phyloP scores from a whole-genome alignment of 2,888 invertebrate species.

The Dicranocentrus wangi region DNA sequence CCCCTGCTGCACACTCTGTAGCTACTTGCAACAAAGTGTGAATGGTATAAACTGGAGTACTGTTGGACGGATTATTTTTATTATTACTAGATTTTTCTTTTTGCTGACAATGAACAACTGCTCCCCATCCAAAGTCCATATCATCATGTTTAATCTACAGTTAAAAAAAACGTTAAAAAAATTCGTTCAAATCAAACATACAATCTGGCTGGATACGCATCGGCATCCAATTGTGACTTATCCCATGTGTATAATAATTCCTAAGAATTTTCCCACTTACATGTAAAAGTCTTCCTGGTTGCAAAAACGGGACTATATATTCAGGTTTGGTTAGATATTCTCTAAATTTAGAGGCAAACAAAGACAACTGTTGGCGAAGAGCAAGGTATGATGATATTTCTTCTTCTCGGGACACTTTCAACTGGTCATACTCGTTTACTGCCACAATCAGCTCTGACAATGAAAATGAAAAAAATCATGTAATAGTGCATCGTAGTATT shows the following conservation, averaged over 20 bases:
- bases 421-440: conserved; percentile 80
- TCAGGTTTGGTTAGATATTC: conserved; percentile 88
- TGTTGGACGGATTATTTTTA: conserved; percentile 73
- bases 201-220: too few species aligned
- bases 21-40: conserved; percentile 87
- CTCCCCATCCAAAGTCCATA: conserved; percentile 96
- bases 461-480: conserved; percentile 53
- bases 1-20: conserved; percentile 43
- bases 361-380: conserved; percentile 86
- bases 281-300: conserved; percentile 93
- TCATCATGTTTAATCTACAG: conserved; percentile 87
- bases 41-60: conserved; percentile 79
- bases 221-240: too few species aligned
- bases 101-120: conserved; percentile 93
- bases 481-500: too few species aligned
- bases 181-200: too few species aligned
- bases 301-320: conserved; percentile 90
- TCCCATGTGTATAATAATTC: too few species aligned
- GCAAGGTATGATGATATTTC: conserved; percentile 88
- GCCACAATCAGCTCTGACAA: conserved; percentile 81
- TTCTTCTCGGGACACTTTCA: conserved; percentile 83
- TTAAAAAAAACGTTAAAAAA: too few species aligned
- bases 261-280: conserved; percentile 77
- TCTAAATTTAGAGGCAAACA: conserved; percentile 84
- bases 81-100: conserved; percentile 76